A percentile compares a stretch with the other conserved stretches of the same genome.
phyloP scores from a whole-genome alignment of 2,888 invertebrate genomes.

The Cerceris rybyensis region DNA sequence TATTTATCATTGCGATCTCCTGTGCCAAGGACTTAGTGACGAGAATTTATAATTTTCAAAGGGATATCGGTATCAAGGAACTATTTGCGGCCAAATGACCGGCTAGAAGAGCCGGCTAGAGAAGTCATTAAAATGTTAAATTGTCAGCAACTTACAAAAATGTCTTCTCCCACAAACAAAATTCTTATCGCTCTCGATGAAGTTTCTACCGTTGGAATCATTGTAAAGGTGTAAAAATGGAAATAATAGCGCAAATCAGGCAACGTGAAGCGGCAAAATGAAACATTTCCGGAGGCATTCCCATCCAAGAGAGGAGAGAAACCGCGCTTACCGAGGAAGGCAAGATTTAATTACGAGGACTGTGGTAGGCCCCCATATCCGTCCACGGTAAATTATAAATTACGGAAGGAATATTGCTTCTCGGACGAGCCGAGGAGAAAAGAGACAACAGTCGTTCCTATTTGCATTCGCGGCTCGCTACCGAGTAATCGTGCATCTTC shows the following conservation, averaged over 20 bases:
- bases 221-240: too few species aligned
- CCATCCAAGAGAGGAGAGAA: slow-evolving; percentile 31
- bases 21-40: too few species aligned
- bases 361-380: slow-evolving; percentile 42
- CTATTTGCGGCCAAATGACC: too few species aligned
- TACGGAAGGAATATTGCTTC: slow-evolving; percentile 51
- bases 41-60: too few species aligned
- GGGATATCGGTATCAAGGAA: too few species aligned
- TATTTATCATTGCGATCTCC: too few species aligned
- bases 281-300: slow-evolving; percentile 9
- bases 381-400: slow-evolving; percentile 59
- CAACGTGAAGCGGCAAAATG: slow-evolving; percentile 30
- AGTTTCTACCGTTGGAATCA: too few species aligned
- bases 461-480: slow-evolving; percentile 63
- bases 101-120: too few species aligned
- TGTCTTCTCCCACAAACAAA: too few species aligned
- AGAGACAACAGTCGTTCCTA: slow-evolving; percentile 34
- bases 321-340: slow-evolving; percentile 38
- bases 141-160: too few species aligned
- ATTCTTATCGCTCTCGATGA: too few species aligned
- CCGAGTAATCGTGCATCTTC: slow-evolving; percentile 70
- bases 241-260: slow-evolving; percentile 33
- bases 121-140: too few species aligned
- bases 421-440: slow-evolving; percentile 12
- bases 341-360: slow-evolving; percentile 56